Conservation (phyloP, 2,113 vertebrate genomes). For the Hyperoodon ampullatus region DNA sequence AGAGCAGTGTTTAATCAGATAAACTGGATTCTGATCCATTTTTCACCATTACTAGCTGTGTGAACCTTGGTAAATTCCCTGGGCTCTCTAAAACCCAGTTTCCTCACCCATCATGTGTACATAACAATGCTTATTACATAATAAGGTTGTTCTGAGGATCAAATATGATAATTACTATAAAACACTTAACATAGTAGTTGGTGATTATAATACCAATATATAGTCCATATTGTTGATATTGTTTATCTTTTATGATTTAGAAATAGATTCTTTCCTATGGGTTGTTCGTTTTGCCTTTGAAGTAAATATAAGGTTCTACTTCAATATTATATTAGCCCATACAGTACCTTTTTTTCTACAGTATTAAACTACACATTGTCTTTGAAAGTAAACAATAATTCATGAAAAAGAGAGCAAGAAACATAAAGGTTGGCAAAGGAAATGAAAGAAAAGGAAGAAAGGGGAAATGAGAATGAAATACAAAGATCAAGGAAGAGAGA, state of each 20-base stretch:
- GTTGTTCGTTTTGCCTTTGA: conserved; percentile 49
- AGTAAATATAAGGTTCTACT: conserved; percentile 14
- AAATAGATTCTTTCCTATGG: background rate
- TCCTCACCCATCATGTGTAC: conserved; percentile 6
- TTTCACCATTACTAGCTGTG: background rate
- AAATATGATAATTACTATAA: conserved; percentile 42
- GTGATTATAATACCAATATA: conserved; percentile 19
- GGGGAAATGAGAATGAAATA: background rate
- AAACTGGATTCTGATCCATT: conserved; percentile 31
- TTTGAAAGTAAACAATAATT: background rate
- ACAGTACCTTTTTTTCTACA: background rate
- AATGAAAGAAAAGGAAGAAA: background rate
- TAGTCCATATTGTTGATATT: conserved; percentile 9
- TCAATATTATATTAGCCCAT: conserved; percentile 4
- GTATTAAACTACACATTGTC: background rate
- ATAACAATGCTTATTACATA: conserved; percentile 36
- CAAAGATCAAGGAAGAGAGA: background rate
- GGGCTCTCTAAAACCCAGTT: background rate
- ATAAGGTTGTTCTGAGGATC: conserved; percentile 25
- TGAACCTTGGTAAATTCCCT: conserved; percentile 23
- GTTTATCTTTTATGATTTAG: conserved; percentile 5
- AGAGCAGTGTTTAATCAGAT: conserved; percentile 29
- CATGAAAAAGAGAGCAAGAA: background rate
- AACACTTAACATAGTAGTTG: background rate
- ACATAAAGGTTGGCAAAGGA: background rate